These are phyloP conservation scores for Mugil cephalus DNA, from an alignment of 2,113 vertebrate species.

Conservation along the genomic window DNA sequence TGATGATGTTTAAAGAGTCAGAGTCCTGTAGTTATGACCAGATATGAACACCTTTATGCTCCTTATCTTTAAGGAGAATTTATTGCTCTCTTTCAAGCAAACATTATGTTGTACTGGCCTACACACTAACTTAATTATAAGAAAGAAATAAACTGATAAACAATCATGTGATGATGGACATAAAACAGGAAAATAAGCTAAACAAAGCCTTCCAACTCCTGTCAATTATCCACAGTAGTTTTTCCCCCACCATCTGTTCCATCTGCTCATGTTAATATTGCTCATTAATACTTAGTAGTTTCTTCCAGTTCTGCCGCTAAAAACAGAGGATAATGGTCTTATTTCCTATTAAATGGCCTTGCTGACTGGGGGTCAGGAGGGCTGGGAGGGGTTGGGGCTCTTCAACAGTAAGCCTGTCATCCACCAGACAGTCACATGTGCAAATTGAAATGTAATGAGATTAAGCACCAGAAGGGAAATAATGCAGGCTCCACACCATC, in stretches of 20 bases:
- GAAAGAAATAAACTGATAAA: neutral
- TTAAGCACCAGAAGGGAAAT: conserved; percentile 75
- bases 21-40: neutral
- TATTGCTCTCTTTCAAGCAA: too few species aligned
- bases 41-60: neutral
- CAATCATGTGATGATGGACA: conserved; percentile 24
- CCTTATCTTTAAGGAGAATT: neutral
- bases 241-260: conserved; percentile 50
- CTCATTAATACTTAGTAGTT: conserved; percentile 51
- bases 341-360: conserved; percentile 62
- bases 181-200: conserved; percentile 7
- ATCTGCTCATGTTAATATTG: conserved; percentile 53
- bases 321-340: conserved; percentile 70
- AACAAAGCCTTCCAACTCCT: conserved; percentile 12
- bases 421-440: conserved; percentile 81
- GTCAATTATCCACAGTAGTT: conserved; percentile 12
- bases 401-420: conserved; percentile 75
- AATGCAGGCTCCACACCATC: conserved; percentile 59
- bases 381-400: conserved; percentile 46
- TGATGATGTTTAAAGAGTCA: conserved; percentile 9
- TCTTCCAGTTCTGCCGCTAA: conserved; percentile 48
- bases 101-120: too few species aligned
- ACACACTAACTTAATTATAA: too few species aligned
- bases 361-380: conserved; percentile 58
- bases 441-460: conserved; percentile 82